Percentiles rank a stretch among this genome's conserved stretches.
Conservation (phyloP, 2,888 invertebrate genomes). For the Ariolimax columbianus region DNA sequence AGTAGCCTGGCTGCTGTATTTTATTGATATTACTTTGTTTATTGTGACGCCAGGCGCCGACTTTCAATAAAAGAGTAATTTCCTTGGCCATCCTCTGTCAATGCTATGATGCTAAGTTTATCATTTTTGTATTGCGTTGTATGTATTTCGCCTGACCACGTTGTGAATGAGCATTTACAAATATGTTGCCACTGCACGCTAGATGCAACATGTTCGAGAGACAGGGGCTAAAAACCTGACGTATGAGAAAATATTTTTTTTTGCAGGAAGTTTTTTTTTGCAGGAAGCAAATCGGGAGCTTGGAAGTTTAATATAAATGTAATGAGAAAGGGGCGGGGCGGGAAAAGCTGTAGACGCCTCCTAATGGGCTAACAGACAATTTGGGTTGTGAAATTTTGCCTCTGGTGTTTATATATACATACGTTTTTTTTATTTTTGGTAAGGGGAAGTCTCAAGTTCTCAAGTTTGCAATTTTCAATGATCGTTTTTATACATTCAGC, state of each 20-base stretch:
- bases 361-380: not conserved
- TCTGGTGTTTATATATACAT: not conserved
- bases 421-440: too few relatives aligned
- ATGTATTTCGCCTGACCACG: not conserved
- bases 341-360: not conserved
- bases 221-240: not conserved
- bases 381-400: not conserved
- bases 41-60: constrained; percentile 17
- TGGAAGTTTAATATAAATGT: not conserved
- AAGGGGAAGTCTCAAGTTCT: too few relatives aligned
- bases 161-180: not conserved
- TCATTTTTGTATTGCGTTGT: constrained; percentile 9
- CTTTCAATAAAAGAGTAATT: constrained; percentile 31
- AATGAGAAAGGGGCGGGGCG: not conserved
- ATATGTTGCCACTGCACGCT: not conserved
- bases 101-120: constrained; percentile 7
- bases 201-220: not conserved
- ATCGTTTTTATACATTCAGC: too few relatives aligned
- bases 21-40: constrained; percentile 36
- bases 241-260: not conserved
- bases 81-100: not conserved
- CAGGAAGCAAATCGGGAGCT: not conserved
- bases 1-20: constrained; percentile 11
- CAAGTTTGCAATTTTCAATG: too few relatives aligned
- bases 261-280: not conserved